A percentile compares a stretch with the other conserved stretches of the same genome.
phyloP scores from a whole-genome alignment of 2,888 invertebrate genomes.

The Chrysolina oricalcia region DNA sequence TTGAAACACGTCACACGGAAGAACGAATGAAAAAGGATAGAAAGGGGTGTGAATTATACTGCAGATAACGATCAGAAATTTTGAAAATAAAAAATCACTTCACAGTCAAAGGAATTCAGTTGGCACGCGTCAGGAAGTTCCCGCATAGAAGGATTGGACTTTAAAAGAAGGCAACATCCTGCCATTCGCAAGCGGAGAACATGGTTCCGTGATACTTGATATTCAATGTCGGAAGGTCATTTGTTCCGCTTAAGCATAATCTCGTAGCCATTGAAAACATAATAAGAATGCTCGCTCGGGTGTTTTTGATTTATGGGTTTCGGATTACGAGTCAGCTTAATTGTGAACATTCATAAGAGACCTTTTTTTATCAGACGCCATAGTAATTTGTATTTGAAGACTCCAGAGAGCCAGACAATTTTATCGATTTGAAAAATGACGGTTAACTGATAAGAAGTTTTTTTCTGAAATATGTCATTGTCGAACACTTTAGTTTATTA shows the following conservation, averaged over 20 bases:
- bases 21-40: too few species aligned
- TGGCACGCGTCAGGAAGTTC: constrained; percentile 32
- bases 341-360: neutral
- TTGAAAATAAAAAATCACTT: neutral
- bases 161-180: constrained; percentile 33
- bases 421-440: too few species aligned
- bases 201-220: constrained; percentile 33
- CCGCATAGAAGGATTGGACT: constrained; percentile 8
- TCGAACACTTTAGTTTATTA: too few species aligned
- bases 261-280: constrained; percentile 25
- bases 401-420: too few species aligned
- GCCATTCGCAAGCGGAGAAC: constrained; percentile 26
- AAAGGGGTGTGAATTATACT: too few species aligned
- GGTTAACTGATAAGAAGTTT: too few species aligned
- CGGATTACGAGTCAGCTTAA: constrained; percentile 20
- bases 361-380: neutral
- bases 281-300: constrained; percentile 19
- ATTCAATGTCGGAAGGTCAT: constrained; percentile 36
- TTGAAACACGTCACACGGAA: too few species aligned
- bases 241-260: constrained; percentile 30
- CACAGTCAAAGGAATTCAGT: neutral
- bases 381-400: too few species aligned
- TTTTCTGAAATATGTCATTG: too few species aligned
- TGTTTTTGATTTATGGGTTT: constrained; percentile 23
- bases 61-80: neutral